Conservation (phyloP, 2,888 invertebrate species). For the Dolichomitus sp. region DNA sequence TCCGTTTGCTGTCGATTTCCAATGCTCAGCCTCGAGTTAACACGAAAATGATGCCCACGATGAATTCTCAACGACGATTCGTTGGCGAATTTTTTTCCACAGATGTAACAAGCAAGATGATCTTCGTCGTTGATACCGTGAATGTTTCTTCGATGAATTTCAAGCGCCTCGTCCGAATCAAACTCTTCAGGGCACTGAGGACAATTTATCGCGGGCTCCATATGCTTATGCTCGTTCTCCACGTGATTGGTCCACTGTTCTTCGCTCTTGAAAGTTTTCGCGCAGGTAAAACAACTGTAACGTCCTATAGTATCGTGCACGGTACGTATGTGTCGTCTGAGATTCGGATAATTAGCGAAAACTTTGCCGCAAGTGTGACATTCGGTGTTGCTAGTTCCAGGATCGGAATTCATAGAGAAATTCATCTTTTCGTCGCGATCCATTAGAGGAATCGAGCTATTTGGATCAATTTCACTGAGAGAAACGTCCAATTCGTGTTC, state of each 20-base stretch:
- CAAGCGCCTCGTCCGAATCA: slow-evolving; percentile 74
- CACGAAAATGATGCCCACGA: slow-evolving; percentile 88
- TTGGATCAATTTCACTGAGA: slow-evolving; percentile 57
- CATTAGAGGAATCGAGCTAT: slow-evolving; percentile 75
- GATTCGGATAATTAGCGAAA: slow-evolving; percentile 86
- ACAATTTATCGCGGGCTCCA: slow-evolving; percentile 66
- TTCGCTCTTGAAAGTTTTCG: slow-evolving; percentile 88
- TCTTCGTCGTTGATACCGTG: slow-evolving; percentile 79
- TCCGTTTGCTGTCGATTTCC: slow-evolving; percentile 40
- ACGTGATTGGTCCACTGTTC: slow-evolving; percentile 89
- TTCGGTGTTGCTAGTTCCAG: slow-evolving; percentile 77
- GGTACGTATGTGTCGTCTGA: slow-evolving; percentile 80
- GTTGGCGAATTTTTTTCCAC: slow-evolving; percentile 89
- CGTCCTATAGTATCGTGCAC: slow-evolving; percentile 82
- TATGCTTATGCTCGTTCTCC: slow-evolving; percentile 74
- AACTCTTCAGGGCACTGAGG: slow-evolving; percentile 75
- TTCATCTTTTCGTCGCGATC: slow-evolving; percentile 55
- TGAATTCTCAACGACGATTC: slow-evolving; percentile 89
- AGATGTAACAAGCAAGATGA: slow-evolving; percentile 89
- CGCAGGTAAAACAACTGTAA: slow-evolving; percentile 89
- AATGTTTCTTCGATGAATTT: slow-evolving; percentile 77
- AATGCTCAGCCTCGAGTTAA: slow-evolving; percentile 83
- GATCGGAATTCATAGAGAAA: slow-evolving; percentile 73
- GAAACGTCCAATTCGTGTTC: slow-evolving; percentile 80
- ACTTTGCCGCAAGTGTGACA: slow-evolving; percentile 89